Evolutionary conservation across 1,140 invertebrate genomes (phyloP).

Genomic region (Musca domestica): DNA sequence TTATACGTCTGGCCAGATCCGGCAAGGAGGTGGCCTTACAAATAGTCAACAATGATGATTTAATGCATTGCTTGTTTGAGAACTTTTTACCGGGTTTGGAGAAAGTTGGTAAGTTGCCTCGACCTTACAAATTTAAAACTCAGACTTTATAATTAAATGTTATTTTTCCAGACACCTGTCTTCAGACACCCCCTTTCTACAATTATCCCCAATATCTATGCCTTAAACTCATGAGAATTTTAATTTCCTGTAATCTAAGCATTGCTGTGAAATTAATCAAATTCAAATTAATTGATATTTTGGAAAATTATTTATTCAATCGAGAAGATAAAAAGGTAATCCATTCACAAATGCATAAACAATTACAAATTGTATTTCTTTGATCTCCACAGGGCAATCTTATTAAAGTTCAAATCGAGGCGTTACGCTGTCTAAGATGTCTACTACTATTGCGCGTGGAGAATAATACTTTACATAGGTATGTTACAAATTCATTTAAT

Average conservation of each 20-base stretch:
- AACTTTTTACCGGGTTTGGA: slow-evolving; percentile 60
- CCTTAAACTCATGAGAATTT: slow-evolving; percentile 42
- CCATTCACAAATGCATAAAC: background rate
- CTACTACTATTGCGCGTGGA: slow-evolving; percentile 40
- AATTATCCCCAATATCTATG: slow-evolving; percentile 40
- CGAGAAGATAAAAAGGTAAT: slow-evolving; percentile 40
- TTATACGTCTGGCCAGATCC: slow-evolving; percentile 68
- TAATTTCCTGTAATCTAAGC: slow-evolving; percentile 41
- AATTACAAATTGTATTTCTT: slow-evolving; percentile 4
- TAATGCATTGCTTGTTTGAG: slow-evolving; percentile 60
- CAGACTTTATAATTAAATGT: background rate
- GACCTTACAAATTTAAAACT: background rate
- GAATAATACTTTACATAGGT: slow-evolving; percentile 40
- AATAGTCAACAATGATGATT: slow-evolving; percentile 59
- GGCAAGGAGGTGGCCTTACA: slow-evolving; percentile 61
- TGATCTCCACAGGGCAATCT: slow-evolving; percentile 35
- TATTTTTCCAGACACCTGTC: slow-evolving; percentile 23
- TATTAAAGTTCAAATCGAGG: slow-evolving; percentile 61
- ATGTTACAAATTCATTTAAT: background rate
- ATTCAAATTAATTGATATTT: slow-evolving; percentile 28
- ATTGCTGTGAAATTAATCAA: slow-evolving; percentile 36
- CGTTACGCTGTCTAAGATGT: slow-evolving; percentile 45
- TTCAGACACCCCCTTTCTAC: slow-evolving; percentile 32
- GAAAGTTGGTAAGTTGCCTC: slow-evolving; percentile 21
- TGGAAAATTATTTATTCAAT: slow-evolving; percentile 41